A percentile compares a stretch with the other conserved stretches of the same genome.
These are phyloP conservation scores for Ceratosolen solmsi DNA, from an alignment of 1,140 invertebrate genomes.

Conservation along the genomic window DNA sequence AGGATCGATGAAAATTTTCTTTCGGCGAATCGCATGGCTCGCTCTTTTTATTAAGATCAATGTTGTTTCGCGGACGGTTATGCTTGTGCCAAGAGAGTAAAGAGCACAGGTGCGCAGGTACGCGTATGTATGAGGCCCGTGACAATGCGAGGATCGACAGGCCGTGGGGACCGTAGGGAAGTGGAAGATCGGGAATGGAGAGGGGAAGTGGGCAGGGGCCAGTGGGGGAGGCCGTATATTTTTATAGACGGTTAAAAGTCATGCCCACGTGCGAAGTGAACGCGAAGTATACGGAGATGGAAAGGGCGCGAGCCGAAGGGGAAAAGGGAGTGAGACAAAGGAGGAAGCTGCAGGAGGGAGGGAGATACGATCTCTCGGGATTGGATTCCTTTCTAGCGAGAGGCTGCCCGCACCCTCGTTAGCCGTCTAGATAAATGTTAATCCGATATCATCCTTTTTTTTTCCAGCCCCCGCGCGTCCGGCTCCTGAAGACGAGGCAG, in stretches of 20 bases:
- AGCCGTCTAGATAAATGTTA: slow-evolving; percentile 48
- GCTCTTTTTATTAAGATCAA: no score
- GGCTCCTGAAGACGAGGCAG: slow-evolving; percentile 6
- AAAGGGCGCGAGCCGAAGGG: neutral
- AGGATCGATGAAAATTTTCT: no score
- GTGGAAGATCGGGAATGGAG: no score
- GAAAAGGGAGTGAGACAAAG: neutral
- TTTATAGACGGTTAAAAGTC: neutral
- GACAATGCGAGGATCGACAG: neutral
- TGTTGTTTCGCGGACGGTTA: no score
- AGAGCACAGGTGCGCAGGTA: neutral
- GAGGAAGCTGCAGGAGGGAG: neutral
- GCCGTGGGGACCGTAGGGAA: no score
- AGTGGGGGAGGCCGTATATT: neutral
- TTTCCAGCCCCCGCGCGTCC: slow-evolving; percentile 5
- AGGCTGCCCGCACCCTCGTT: slow-evolving; percentile 31
- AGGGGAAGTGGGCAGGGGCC: no score
- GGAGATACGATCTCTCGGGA: slow-evolving; percentile 29
- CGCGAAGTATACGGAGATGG: slow-evolving; percentile 7
- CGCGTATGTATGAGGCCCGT: neutral
- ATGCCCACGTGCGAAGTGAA: neutral
- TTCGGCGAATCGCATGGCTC: no score
- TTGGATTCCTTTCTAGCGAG: slow-evolving; percentile 5
- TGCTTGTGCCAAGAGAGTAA: neutral
- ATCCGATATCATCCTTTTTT: slow-evolving; percentile 46